These are phyloP conservation scores for Narcine bancroftii DNA, from an alignment of 2,113 vertebrate species.

Conservation along the genomic window DNA sequence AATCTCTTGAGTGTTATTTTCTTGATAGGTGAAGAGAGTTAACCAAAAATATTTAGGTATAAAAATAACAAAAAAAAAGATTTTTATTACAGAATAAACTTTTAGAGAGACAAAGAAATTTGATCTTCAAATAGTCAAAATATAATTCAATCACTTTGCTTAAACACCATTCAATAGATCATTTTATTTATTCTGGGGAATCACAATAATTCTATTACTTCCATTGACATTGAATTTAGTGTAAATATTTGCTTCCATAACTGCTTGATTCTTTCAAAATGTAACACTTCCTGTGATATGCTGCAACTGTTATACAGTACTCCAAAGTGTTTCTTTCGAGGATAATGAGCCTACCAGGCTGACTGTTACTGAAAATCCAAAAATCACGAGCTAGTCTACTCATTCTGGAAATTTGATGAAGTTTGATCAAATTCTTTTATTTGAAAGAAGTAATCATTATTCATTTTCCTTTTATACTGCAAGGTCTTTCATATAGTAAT, in stretches of 20 bases:
- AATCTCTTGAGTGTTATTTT: background rate
- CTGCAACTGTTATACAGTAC: background rate
- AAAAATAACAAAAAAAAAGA: too few relatives aligned
- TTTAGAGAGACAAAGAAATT: background rate
- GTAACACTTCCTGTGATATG: too few relatives aligned
- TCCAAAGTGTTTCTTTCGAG: background rate
- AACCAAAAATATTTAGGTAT: background rate
- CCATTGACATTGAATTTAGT: background rate
- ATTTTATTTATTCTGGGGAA: background rate
- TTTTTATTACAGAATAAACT: background rate
- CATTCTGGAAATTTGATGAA: background rate
- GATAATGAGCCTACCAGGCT: background rate
- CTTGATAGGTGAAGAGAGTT: background rate
- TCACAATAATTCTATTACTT: background rate
- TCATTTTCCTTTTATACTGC: background rate
- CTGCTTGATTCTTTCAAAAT: background rate
- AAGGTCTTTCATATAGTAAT: background rate
- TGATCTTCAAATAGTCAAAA: background rate
- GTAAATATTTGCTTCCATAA: background rate
- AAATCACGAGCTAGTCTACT: background rate
- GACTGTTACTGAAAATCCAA: conserved; percentile 5
- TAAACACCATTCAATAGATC: background rate
- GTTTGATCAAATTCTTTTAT: background rate
- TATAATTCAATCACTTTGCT: background rate
- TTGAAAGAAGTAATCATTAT: background rate